These are phyloP conservation scores for Protonemura montana DNA, from an alignment of 2,888 invertebrate species.

Conservation along the genomic window DNA sequence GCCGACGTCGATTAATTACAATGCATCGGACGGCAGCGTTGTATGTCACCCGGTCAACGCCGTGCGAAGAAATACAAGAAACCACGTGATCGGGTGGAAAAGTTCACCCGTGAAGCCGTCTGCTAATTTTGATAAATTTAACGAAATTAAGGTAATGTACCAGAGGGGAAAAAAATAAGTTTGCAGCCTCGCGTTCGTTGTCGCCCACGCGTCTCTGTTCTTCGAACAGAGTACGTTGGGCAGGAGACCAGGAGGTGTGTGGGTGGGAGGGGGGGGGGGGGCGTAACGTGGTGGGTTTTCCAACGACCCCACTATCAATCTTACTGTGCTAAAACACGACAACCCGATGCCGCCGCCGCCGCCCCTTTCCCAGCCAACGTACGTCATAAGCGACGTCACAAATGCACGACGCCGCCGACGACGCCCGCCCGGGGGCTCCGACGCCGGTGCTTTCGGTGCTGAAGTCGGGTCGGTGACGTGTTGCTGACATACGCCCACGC, in stretches of 20 bases:
- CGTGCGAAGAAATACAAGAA: not conserved
- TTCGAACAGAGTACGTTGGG: not conserved
- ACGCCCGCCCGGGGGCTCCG: not conserved
- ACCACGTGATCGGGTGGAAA: not conserved
- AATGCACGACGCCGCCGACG: not conserved
- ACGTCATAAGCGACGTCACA: conserved; percentile 33
- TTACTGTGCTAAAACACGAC: not conserved
- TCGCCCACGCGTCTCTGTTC: not conserved
- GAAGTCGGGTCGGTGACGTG: not conserved
- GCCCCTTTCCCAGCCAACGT: not conserved
- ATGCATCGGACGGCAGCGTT: not conserved
- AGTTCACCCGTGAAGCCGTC: not conserved
- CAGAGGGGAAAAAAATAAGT: not conserved
- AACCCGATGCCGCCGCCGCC: not conserved
- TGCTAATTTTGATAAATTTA: not conserved
- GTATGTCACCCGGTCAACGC: not conserved
- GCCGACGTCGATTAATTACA: not conserved
- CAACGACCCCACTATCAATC: conserved; percentile 7
- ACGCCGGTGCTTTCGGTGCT: no score
- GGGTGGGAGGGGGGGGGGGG: not conserved
- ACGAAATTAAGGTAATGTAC: not conserved
- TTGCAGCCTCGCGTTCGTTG: not conserved
- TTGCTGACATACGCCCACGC: not conserved
- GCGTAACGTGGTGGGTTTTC: not conserved
- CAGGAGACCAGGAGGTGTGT: no score